phyloP scores from a whole-genome alignment of 37 sponge, comb jelly and placozoan genomes.

The Spongilla lacustris region DNA sequence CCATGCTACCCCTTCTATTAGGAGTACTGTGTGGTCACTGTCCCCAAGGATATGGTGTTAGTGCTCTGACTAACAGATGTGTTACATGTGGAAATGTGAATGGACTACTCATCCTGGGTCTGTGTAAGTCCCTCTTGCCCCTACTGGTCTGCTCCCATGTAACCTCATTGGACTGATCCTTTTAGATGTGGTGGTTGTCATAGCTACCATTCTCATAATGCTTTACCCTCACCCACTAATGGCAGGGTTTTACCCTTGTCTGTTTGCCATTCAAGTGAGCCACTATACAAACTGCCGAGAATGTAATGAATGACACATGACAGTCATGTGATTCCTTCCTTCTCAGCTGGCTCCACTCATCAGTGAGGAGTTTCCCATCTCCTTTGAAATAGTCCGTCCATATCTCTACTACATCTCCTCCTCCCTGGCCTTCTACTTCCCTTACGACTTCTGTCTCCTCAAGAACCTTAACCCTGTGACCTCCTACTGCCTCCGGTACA shows the following conservation, averaged over 20 bases:
- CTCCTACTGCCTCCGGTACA: conserved; percentile 53
- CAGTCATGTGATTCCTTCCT: neutral
- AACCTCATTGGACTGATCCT: neutral
- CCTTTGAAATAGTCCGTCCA: conserved; percentile 63
- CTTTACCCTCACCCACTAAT: conserved; percentile 20
- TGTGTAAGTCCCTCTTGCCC: conserved; percentile 23
- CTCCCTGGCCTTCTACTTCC: conserved; percentile 66
- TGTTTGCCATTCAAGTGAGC: conserved; percentile 45
- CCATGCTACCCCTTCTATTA: conserved; percentile 9
- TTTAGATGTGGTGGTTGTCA: conserved; percentile 4
- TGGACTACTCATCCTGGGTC: conserved; percentile 14
- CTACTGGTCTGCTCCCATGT: neutral
- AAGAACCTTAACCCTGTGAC: conserved; percentile 25
- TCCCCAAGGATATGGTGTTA: conserved; percentile 52
- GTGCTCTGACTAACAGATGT: conserved; percentile 57
- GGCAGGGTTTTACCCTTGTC: conserved; percentile 30
- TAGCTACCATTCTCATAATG: conserved; percentile 1
- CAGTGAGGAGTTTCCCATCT: conserved; percentile 44
- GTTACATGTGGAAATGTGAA: conserved; percentile 38
- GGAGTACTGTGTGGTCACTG: conserved; percentile 81
- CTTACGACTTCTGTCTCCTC: conserved; percentile 81
- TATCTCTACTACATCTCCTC: conserved; percentile 56
- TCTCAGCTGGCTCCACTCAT: conserved; percentile 48
- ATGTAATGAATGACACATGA: neutral
- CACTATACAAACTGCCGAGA: neutral